A percentile compares a stretch with the other conserved stretches of the same genome.
Evolutionary conservation across 2,888 invertebrate species (phyloP).

Genomic region (Acanthosepion lycidas): DNA sequence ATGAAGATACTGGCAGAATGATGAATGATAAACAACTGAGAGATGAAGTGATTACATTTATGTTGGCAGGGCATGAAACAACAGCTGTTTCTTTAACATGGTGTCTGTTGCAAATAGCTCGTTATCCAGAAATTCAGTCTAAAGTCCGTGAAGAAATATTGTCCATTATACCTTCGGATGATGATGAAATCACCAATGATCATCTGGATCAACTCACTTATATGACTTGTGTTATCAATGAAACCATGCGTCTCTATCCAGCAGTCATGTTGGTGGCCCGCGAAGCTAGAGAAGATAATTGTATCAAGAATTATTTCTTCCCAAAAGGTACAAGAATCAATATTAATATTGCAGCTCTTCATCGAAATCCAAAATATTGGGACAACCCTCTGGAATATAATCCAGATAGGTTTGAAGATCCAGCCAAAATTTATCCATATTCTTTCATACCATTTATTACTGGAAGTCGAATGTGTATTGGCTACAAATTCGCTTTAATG

Average conservation of each 20-base stretch:
- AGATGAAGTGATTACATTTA: conserved; percentile 64
- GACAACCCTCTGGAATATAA: conserved; percentile 62
- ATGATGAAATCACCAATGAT: conserved; percentile 55
- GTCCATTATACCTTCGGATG: conserved; percentile 51
- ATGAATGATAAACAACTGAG: conserved; percentile 60
- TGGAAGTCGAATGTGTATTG: conserved; percentile 71
- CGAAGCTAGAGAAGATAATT: conserved; percentile 58
- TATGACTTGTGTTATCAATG: conserved; percentile 64
- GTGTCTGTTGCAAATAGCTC: conserved; percentile 64
- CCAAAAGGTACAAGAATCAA: conserved; percentile 65
- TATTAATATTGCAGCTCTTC: conserved; percentile 64
- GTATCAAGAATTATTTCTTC: conserved; percentile 60
- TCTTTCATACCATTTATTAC: conserved; percentile 65
- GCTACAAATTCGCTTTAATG: conserved; percentile 66
- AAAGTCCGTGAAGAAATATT: conserved; percentile 62
- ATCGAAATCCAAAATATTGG: conserved; percentile 67
- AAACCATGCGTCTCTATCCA: conserved; percentile 67
- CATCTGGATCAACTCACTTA: conserved; percentile 62
- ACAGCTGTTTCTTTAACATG: conserved; percentile 64
- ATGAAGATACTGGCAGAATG: conserved; percentile 59
- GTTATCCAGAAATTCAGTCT: conserved; percentile 63
- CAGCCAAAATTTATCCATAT: conserved; percentile 56
- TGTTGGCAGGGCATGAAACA: conserved; percentile 71
- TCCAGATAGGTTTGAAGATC: conserved; percentile 64
- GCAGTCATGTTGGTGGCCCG: conserved; percentile 61